Evolutionary conservation across 2,113 vertebrate genomes (phyloP).

Genomic region (Sclerurus mexicanus): DNA sequence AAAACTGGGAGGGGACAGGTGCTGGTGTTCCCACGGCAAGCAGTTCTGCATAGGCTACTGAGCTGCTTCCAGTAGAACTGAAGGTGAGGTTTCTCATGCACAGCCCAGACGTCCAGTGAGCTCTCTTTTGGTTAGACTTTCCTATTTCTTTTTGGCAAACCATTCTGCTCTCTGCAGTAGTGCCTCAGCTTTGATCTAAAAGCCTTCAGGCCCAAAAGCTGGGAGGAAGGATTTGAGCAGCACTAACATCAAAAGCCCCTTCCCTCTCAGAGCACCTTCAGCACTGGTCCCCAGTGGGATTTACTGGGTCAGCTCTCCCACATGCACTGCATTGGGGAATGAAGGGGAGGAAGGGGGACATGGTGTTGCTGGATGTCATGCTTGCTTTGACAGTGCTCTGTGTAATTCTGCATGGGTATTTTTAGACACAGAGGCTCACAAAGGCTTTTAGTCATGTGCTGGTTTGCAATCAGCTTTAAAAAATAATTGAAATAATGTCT

Average conservation of each 20-base stretch:
- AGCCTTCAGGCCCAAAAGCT: background rate
- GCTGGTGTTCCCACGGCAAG: background rate
- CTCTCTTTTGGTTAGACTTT: background rate
- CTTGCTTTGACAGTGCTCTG: background rate
- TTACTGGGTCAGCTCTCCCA: background rate
- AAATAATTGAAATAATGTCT: background rate
- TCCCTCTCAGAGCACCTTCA: background rate
- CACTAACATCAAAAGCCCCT: background rate
- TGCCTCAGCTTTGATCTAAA: background rate
- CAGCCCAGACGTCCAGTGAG: background rate
- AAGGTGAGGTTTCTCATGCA: background rate
- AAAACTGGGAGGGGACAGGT: background rate
- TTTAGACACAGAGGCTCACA: background rate
- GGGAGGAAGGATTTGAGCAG: background rate
- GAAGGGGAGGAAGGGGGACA: background rate
- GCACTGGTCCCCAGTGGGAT: rapidly evolving
- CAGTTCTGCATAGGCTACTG: background rate
- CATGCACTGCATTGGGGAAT: background rate
- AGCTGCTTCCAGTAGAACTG: background rate
- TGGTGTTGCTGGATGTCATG: background rate
- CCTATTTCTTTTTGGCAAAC: background rate
- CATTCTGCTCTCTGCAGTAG: background rate
- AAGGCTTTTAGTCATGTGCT: background rate
- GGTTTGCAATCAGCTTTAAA: background rate
- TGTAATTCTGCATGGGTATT: background rate